Conservation (phyloP, 2,888 invertebrate genomes). For the Nematopogon swammerdamellus region DNA sequence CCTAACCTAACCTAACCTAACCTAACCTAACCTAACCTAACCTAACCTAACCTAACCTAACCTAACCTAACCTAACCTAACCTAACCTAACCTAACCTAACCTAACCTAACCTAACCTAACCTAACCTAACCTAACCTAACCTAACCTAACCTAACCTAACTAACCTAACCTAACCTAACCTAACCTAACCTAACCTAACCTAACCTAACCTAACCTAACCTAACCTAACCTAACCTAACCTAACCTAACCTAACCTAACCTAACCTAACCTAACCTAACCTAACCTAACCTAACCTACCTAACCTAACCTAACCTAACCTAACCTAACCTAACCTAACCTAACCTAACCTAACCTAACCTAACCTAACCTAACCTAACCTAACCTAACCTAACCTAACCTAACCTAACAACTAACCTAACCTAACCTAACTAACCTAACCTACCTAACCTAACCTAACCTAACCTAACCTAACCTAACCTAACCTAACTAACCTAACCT, state of each 20-base stretch:
- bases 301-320: conserved; percentile 3
- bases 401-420: no score
- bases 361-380: conserved; percentile 3
- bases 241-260: conserved; percentile 3
- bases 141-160: conserved; percentile 3
- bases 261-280: conserved; percentile 3
- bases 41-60: conserved; percentile 3
- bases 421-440: conserved; percentile 4
- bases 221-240: conserved; percentile 3
- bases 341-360: conserved; percentile 3
- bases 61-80: conserved; percentile 3
- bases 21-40: conserved; percentile 3
- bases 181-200: conserved; percentile 3
- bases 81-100: conserved; percentile 3
- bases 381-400: conserved; percentile 3
- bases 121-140: conserved; percentile 3
- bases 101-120: conserved; percentile 3
- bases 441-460: conserved; percentile 6
- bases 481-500: conserved; percentile 9
- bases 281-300: no score
- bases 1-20: conserved; percentile 3
- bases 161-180: conserved; percentile 3
- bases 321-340: conserved; percentile 3
- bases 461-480: conserved; percentile 10
- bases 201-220: conserved; percentile 3